Evolutionary conservation across 2,113 vertebrate species (phyloP).

Genomic region (Prionailurus bengalensis): DNA sequence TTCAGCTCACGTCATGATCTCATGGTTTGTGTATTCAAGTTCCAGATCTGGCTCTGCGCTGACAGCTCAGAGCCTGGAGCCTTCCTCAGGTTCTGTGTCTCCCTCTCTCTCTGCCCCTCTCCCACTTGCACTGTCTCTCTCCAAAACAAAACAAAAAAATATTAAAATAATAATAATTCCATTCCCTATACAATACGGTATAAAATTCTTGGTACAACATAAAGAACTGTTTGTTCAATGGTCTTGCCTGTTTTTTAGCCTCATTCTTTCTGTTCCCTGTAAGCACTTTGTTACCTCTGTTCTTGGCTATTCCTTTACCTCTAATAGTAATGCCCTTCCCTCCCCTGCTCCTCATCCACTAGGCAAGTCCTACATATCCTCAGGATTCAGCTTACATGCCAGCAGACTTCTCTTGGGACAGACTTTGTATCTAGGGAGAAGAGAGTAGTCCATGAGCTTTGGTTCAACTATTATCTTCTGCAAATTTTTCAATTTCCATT

Average conservation of each 20-base stretch:
- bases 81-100: no score
- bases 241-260: background rate
- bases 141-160: no score
- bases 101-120: no score
- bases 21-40: no score
- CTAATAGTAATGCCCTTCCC: background rate
- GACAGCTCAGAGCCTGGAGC: no score
- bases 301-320: background rate
- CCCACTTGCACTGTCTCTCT: no score
- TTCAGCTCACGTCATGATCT: no score
- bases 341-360: background rate
- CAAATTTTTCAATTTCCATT: background rate
- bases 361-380: background rate
- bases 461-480: background rate
- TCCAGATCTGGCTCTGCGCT: no score
- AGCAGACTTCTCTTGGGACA: background rate
- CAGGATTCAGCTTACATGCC: background rate
- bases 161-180: background rate
- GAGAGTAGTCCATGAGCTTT: background rate
- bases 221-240: background rate
- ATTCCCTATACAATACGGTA: background rate
- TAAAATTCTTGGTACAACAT: background rate
- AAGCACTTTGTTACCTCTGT: background rate
- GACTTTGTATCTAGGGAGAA: background rate
- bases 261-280: background rate